A percentile compares a stretch with the other conserved stretches of the same genome.
Evolutionary conservation across 2,113 vertebrate genomes (phyloP).

Genomic region (Himantopus leucocephalus): DNA sequence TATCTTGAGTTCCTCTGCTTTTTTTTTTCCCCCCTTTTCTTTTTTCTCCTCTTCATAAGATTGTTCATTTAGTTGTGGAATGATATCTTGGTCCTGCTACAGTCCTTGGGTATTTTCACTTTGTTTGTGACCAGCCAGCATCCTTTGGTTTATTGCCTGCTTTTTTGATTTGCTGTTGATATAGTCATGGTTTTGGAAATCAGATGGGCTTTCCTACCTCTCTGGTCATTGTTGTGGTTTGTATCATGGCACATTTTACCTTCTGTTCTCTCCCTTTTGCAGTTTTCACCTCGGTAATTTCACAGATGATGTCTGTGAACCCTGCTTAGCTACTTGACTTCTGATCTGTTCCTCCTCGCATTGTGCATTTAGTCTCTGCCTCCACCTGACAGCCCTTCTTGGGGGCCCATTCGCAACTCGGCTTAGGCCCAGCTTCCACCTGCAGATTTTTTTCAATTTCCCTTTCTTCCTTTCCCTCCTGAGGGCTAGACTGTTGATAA

Average conservation of each 20-base stretch:
- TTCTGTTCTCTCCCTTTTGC: background rate
- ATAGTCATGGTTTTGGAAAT: background rate
- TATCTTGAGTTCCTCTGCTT: background rate
- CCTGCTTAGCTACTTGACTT: background rate
- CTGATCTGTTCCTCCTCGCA: background rate
- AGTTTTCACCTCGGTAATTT: background rate
- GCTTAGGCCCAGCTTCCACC: background rate
- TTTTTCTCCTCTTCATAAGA: background rate
- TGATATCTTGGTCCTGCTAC: background rate
- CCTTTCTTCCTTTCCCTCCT: background rate
- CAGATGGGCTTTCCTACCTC: background rate
- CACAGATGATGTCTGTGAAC: background rate
- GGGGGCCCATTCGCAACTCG: background rate
- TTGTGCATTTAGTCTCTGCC: background rate
- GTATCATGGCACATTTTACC: background rate
- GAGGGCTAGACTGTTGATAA: background rate
- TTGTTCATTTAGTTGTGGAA: background rate
- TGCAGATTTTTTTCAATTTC: background rate
- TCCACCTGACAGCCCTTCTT: background rate
- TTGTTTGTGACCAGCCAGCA: background rate
- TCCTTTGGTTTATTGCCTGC: background rate
- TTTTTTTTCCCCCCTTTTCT: background rate
- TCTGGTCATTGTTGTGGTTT: background rate
- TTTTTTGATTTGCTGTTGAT: background rate
- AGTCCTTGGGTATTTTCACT: background rate